Conservation (phyloP, 2,888 invertebrate genomes). For the Bombylius major region DNA sequence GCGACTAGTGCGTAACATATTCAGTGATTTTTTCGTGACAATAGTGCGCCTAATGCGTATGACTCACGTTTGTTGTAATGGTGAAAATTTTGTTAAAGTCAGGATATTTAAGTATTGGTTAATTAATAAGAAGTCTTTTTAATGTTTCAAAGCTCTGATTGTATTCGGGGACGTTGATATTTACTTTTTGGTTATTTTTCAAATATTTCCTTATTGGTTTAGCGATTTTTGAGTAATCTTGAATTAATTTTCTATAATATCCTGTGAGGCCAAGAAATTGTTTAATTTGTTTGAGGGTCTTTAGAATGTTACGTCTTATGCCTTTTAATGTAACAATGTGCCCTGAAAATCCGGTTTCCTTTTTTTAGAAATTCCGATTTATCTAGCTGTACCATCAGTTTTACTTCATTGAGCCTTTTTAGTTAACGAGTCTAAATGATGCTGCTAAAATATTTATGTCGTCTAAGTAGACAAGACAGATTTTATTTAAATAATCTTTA, state of each 20-base stretch:
- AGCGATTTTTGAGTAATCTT: not conserved
- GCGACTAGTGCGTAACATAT: slow-evolving; percentile 19
- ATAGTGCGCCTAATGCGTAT: slow-evolving; percentile 19
- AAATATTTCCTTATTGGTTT: not conserved
- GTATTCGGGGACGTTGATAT: not conserved
- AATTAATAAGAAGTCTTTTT: slow-evolving; percentile 11
- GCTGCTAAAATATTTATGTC: slow-evolving; percentile 20
- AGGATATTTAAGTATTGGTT: slow-evolving; percentile 10
- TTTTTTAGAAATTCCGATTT: slow-evolving; percentile 7
- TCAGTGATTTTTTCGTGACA: slow-evolving; percentile 20
- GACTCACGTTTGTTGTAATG: slow-evolving; percentile 21
- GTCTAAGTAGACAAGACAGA: slow-evolving; percentile 22
- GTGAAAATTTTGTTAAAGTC: slow-evolving; percentile 17
- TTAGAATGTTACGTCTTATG: slow-evolving; percentile 3
- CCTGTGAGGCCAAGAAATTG: slow-evolving; percentile 8
- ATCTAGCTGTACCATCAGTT: slow-evolving; percentile 4
- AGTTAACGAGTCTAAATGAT: slow-evolving; percentile 7
- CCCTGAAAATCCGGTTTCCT: slow-evolving; percentile 6
- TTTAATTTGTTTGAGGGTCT: not conserved
- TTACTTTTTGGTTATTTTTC: not conserved
- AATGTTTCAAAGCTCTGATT: slow-evolving; percentile 7
- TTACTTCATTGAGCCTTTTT: not conserved
- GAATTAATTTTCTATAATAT: slow-evolving; percentile 7
- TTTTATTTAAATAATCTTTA: slow-evolving; percentile 15
- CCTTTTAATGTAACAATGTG: not conserved